Evolutionary conservation across 2,113 vertebrate genomes (phyloP).

Genomic region (Mustela lutreola): DNA sequence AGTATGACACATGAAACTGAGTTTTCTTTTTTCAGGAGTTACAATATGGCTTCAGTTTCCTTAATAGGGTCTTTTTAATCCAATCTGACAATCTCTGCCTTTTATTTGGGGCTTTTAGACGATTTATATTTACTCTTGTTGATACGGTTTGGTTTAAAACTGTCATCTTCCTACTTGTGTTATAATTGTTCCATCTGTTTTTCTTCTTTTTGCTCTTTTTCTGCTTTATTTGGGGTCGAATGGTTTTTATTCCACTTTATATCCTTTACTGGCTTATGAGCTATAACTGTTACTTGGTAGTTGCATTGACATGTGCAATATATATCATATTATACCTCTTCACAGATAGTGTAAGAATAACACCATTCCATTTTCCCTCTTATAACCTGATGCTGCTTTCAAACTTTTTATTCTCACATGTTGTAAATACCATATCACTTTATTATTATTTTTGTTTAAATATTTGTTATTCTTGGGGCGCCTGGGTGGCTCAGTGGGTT

Average conservation of each 20-base stretch:
- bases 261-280: background rate
- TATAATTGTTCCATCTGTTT: background rate
- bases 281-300: background rate
- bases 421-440: background rate
- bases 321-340: background rate
- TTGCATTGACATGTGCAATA: background rate
- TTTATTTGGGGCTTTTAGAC: background rate
- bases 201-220: background rate
- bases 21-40: background rate
- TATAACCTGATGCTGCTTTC: background rate
- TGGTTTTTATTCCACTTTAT: background rate
- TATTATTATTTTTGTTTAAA: slow-evolving; percentile 46
- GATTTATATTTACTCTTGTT: background rate
- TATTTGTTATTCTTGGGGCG: slow-evolving; percentile 20
- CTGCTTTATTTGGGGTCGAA: background rate
- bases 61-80: background rate
- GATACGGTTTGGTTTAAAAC: background rate
- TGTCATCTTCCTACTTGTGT: background rate
- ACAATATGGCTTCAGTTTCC: background rate
- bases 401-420: background rate
- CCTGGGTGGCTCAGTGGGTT: no score
- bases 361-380: background rate
- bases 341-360: background rate
- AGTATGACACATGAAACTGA: background rate
- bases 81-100: background rate